Percentiles rank a stretch among this genome's conserved stretches.
Conservation (phyloP, 2,113 vertebrate genomes). For the Noctilio leporinus region DNA sequence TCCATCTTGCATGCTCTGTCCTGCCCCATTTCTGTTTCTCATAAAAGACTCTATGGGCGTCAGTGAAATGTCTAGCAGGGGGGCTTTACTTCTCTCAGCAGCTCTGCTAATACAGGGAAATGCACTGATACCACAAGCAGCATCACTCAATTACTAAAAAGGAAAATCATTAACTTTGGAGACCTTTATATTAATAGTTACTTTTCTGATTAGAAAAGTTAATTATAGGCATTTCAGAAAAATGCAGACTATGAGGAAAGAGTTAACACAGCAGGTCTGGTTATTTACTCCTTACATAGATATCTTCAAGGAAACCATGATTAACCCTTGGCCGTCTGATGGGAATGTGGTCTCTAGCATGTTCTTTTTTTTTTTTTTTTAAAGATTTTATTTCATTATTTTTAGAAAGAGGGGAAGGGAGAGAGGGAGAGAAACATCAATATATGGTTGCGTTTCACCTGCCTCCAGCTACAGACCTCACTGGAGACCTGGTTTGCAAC, state of each 20-base stretch:
- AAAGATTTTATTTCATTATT: too few species aligned
- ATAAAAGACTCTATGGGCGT: not conserved
- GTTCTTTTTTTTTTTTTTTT: too few species aligned
- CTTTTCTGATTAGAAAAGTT: not conserved
- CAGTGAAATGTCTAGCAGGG: not conserved
- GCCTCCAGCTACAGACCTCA: too few species aligned
- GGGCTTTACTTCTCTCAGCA: not conserved
- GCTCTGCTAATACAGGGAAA: not conserved
- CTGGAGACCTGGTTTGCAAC: too few species aligned
- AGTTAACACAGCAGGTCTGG: not conserved
- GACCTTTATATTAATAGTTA: not conserved
- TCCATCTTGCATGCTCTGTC: not conserved
- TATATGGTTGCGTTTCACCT: too few species aligned
- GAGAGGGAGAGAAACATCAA: too few species aligned
- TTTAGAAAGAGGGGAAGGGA: too few species aligned
- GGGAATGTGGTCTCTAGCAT: not conserved
- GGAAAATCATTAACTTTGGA: not conserved
- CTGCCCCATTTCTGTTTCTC: not conserved
- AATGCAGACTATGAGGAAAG: not conserved
- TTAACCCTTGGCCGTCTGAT: not conserved
- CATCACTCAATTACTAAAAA: not conserved
- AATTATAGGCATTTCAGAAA: constrained; percentile 4
- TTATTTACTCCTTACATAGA: not conserved
- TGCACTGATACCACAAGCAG: not conserved
- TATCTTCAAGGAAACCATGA: not conserved